phyloP scores from a whole-genome alignment of 2,113 vertebrate genomes.

The Cyanocitta stelleri region DNA sequence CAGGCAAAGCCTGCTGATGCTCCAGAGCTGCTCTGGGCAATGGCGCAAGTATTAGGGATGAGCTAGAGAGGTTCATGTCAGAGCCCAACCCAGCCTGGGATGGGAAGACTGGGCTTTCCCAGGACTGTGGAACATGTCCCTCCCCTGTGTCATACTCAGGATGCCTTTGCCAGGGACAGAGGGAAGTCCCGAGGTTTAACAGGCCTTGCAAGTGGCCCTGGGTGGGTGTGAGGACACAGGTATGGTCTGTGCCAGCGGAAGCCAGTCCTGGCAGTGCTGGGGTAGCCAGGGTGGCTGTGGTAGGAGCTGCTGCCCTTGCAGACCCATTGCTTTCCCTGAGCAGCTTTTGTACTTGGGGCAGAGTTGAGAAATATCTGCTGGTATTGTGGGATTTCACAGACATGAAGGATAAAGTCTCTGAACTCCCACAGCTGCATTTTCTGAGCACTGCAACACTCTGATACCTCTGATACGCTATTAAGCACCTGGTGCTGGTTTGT shows the following conservation, averaged over 20 bases:
- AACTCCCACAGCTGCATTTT: slow-evolving; percentile 34
- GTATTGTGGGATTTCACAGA: slow-evolving; percentile 16
- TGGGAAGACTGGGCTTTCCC: background rate
- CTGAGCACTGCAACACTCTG: background rate
- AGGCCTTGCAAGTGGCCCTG: background rate
- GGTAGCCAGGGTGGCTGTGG: accelerated
- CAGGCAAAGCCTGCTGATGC: background rate
- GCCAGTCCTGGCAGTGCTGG: accelerated
- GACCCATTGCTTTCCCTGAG: background rate
- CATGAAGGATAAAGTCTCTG: slow-evolving; percentile 20
- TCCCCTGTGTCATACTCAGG: background rate
- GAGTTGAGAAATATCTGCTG: slow-evolving; percentile 1
- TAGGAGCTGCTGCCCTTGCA: background rate
- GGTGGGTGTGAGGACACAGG: accelerated
- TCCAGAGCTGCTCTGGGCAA: background rate
- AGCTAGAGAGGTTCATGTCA: background rate
- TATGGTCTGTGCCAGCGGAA: accelerated
- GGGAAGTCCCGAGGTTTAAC: accelerated
- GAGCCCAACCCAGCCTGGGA: background rate
- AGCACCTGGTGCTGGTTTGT: slow-evolving; percentile 37
- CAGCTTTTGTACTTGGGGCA: background rate
- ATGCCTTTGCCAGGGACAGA: background rate
- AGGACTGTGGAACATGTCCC: background rate
- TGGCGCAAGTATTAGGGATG: background rate
- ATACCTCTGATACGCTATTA: slow-evolving; percentile 30